Percentiles rank a stretch among this genome's conserved stretches.
Conservation (phyloP, 2,113 vertebrate genomes). For the Hypocryptadius cinnamomeus region DNA sequence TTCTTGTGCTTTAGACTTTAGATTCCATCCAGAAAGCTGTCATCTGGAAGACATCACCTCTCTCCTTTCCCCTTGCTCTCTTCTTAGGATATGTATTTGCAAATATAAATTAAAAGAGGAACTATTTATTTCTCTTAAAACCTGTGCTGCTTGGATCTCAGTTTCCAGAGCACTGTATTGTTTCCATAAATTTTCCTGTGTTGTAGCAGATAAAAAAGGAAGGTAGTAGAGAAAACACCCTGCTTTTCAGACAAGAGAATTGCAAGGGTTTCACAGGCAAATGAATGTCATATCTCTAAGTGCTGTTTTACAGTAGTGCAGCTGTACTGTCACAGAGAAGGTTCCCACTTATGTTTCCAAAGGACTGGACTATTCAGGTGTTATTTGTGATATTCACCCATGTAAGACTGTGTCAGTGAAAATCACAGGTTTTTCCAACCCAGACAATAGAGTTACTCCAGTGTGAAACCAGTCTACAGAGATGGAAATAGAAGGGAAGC, state of each 20-base stretch:
- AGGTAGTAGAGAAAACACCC: neutral
- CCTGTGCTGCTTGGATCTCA: neutral
- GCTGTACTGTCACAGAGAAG: neutral
- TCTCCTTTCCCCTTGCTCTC: neutral
- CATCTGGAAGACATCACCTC: constrained; percentile 67
- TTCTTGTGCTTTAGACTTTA: constrained; percentile 53
- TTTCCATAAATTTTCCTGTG: neutral
- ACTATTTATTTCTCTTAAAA: neutral
- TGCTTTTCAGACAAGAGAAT: neutral
- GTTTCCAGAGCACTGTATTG: neutral
- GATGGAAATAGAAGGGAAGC: neutral
- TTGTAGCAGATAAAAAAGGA: neutral
- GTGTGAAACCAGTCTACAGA: neutral
- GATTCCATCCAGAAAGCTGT: constrained; percentile 62
- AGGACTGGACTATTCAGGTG: neutral
- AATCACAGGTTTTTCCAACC: neutral
- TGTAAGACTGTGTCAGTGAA: neutral
- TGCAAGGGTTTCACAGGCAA: neutral
- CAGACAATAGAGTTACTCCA: neutral
- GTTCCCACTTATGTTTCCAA: neutral
- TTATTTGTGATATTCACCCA: neutral
- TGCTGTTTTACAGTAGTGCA: neutral
- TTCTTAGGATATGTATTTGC: neutral
- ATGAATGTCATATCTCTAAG: neutral
- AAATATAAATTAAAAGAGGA: constrained; percentile 3